Base-by-base conservation (phyloP, 2,797 vertebrate genomes). In the Alcedo atthis region DNA sequence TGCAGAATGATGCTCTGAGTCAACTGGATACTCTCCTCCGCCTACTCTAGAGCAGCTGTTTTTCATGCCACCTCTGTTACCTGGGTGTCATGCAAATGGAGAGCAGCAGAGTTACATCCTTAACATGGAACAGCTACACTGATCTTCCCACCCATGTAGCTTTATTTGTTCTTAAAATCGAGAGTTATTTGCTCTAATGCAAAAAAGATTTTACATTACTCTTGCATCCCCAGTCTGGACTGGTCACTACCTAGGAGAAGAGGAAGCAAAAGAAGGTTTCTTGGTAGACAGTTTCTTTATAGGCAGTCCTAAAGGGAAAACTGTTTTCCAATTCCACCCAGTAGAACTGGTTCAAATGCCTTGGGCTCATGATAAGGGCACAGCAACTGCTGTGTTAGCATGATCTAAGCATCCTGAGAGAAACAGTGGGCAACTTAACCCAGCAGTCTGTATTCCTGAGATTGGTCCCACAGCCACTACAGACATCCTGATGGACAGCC, bases 1-100 rank as follows among this genome's bases (percentile, higher is more conserved):
- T 95, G 68, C 19, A 85, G 75, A 95, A 70, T 2, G 59, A 66
- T 88, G 88, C 57, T 91, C 91, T 95, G 93, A 95, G 93, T 95
- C 94, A 94, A 94, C 87, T 95, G 94, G 69, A 68, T 95, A 93
- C 91, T 94, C 2, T 0, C 79, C 69, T 78, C 85, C 46, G 0
- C 92, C 92, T 68, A 93, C 94, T 87, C 73, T 8, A 78, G 69
- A 68, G 90, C 0, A 1, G 61, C 69, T 89, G 43, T 15, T 53
- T 85, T 89, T 95, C 66, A 7, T 17, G 45, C 13, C 2, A 9
- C 63, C 54, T 63, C 63, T 76, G 32, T 61, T 89, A 22, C 68
- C 87, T 12, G 69, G 43, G 15, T 76, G 69, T 45, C 86, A 90
- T 89, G 86, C 76, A 92, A 89, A 95, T 83, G 16, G 40, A 1